These are phyloP conservation scores for Falco peregrinus DNA, from an alignment of 2,797 vertebrate genomes.

Conservation along the genomic window DNA sequence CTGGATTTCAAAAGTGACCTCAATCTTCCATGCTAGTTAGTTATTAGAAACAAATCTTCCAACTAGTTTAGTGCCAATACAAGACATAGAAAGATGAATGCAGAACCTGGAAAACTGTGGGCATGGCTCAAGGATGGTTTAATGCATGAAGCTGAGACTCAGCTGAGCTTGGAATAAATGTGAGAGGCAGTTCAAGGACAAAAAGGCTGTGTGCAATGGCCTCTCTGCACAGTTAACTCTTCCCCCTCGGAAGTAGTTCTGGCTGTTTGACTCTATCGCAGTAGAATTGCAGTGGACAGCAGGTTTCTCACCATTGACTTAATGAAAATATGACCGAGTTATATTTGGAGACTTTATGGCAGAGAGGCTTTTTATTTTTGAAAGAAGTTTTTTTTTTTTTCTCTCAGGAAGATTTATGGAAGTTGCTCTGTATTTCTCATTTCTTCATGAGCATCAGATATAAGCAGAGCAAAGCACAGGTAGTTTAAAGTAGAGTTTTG, in stretches of 20 bases:
- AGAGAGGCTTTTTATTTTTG: neutral
- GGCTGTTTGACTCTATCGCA: neutral
- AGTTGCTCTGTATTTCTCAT: neutral
- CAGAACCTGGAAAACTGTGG: neutral
- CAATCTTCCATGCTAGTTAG: neutral
- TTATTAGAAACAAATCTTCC: neutral
- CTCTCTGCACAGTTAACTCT: neutral
- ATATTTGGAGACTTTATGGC: neutral
- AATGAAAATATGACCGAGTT: neutral
- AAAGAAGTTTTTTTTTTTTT: neutral
- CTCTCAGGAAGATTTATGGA: neutral
- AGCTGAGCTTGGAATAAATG: conserved; percentile 7
- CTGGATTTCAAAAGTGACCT: neutral
- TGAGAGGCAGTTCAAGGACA: neutral
- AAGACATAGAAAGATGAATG: neutral
- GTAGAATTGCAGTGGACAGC: neutral
- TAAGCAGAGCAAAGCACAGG: neutral
- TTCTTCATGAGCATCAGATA: neutral
- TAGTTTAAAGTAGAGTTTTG: neutral
- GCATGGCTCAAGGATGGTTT: neutral
- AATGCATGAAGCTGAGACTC: neutral
- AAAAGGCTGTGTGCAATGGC: neutral
- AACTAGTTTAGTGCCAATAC: neutral
- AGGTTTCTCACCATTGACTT: neutral
- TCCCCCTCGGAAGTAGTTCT: neutral